Conservation (phyloP, 2,113 vertebrate genomes). For the Plecotus auritus region DNA sequence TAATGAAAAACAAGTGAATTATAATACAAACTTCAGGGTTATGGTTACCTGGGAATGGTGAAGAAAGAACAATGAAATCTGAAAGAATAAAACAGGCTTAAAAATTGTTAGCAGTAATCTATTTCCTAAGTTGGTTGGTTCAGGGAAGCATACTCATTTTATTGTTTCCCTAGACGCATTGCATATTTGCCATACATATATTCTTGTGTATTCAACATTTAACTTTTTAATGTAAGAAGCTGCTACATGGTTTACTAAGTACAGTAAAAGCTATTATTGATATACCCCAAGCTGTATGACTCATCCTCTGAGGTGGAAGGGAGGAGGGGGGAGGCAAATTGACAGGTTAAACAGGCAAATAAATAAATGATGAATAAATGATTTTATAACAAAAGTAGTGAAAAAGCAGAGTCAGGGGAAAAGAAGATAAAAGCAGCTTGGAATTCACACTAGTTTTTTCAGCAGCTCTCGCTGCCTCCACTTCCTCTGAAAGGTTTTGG, state of each 20-base stretch:
- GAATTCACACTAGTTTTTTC: neutral
- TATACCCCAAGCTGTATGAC: rapidly evolving
- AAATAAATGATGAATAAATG: neutral
- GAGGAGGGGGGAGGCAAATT: neutral
- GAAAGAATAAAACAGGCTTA: neutral
- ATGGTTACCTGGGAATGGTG: rapidly evolving
- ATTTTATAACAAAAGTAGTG: neutral
- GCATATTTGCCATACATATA: neutral
- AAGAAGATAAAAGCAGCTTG: neutral
- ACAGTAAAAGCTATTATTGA: neutral
- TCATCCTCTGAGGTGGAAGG: neutral
- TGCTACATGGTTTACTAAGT: neutral
- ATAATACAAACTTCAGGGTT: neutral
- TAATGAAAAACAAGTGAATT: neutral
- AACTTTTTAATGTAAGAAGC: neutral
- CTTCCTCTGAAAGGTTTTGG: neutral
- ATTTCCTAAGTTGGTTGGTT: neutral
- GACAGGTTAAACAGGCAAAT: neutral
- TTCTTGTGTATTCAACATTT: neutral
- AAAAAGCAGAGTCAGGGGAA: neutral
- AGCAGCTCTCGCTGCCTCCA: neutral
- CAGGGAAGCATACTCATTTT: neutral
- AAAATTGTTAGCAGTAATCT: neutral
- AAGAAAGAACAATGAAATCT: neutral
- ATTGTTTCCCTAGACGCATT: neutral